Base-by-base conservation (phyloP, 2,888 invertebrate species). In the Fabriciana adippe region DNA sequence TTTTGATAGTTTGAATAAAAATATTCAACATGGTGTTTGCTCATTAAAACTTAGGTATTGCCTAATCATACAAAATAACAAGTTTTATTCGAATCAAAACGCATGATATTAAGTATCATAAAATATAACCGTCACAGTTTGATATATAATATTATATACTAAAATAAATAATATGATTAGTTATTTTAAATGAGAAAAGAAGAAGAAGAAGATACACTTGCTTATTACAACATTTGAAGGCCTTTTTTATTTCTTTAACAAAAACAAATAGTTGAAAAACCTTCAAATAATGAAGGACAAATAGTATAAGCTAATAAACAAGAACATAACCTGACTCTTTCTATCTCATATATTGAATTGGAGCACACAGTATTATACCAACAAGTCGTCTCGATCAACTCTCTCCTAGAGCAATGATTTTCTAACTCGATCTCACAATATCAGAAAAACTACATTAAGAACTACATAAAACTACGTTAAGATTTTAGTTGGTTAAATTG, bases 361-460 rank as follows among this genome's bases (percentile, higher is more conserved):
- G 73, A 72, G 55, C 70, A 64, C 67, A 63, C 66, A 64, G 64
- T 72, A 70, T 67, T 11, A 41, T 1, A 69, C 55, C 55, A 65
- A 64, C 66, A 60, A 60, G 70, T 72, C 66, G 72, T 67, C 69
- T 54, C 70, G 61, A 75, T 74, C 72, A 67, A 72, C 74, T 74
- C 74, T 74, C 75, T 72, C 75, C 69, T 64, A 70, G 67, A 72
- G 70, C 48, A 57, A 72, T 54, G 67, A 66, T 69, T 72, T 73
- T 73, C 71, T 67, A 71, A 64, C 67, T 70, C 56, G 69, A 60
- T 69, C 66, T 64, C 63, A 63, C 71, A 69, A 69, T 60, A 21
- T 35, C 16, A 55, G 8, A 57, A 57, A 15, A 47, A 47, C 41
- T 21, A 15, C 21, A 57, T 47, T 21, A 47, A 11, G n/a, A 18